A percentile compares a stretch with the other conserved stretches of the same genome.
Conservation (phyloP, 2,888 invertebrate genomes). For the Unio delphinus region DNA sequence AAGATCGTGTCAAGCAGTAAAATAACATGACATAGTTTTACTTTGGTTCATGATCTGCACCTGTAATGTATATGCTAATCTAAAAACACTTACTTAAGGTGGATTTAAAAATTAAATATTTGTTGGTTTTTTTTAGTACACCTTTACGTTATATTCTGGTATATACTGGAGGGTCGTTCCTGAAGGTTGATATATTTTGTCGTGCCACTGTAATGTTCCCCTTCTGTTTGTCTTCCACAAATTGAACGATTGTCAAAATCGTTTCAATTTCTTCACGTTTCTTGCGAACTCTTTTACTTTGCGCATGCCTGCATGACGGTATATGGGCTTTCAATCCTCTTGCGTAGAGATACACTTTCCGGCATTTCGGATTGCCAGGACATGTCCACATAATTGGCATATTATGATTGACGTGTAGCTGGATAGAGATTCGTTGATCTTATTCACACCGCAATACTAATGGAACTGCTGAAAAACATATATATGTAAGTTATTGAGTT, state of each 20-base stretch:
- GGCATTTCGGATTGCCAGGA: conserved; percentile 80
- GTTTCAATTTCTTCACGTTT: conserved; percentile 37
- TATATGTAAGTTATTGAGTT: no score
- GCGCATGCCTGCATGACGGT: conserved; percentile 39
- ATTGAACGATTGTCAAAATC: conserved; percentile 38
- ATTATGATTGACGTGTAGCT: neutral
- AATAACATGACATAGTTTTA: no score
- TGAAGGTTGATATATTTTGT: conserved; percentile 19
- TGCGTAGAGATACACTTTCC: conserved; percentile 41
- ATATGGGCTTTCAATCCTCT: conserved; percentile 44
- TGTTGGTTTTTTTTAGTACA: neutral
- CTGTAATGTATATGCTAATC: no score
- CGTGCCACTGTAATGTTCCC: conserved; percentile 43
- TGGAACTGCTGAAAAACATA: no score
- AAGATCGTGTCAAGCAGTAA: no score
- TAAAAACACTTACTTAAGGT: no score
- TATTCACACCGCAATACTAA: neutral
- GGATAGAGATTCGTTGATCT: neutral
- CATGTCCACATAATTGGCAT: conserved; percentile 86
- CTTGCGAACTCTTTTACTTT: conserved; percentile 26
- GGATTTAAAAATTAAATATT: no score
- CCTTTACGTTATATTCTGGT: conserved; percentile 9
- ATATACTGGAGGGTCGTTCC: conserved; percentile 13
- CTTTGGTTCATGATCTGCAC: no score
- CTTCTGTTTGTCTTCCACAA: conserved; percentile 40